A percentile compares a stretch with the other conserved stretches of the same genome.
Evolutionary conservation across 2,888 invertebrate species (phyloP).

Genomic region (Rhogogaster chlorosoma): DNA sequence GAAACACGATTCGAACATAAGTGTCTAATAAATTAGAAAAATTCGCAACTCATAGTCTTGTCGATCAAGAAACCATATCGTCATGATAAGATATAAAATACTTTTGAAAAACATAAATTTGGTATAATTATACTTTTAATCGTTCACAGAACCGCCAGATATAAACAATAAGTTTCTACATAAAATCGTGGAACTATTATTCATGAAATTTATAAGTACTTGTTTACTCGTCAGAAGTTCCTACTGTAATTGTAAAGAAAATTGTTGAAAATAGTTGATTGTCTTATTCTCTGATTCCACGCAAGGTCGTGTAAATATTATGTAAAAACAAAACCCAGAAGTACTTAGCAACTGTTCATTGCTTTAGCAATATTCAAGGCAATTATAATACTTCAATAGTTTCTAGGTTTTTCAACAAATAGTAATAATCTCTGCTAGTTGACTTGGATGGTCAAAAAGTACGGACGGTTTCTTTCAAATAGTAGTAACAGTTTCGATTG

Average conservation of each 20-base stretch:
- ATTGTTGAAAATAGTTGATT: not conserved
- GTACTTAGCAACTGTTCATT: not conserved
- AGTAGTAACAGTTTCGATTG: not conserved
- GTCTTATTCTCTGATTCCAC: conserved; percentile 1
- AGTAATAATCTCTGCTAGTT: not conserved
- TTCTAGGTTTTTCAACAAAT: not conserved
- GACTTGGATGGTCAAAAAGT: not conserved
- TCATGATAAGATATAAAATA: not conserved
- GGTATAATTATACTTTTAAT: conserved; percentile 4
- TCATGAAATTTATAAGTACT: not conserved
- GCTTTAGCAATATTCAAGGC: not conserved
- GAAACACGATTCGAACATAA: not conserved
- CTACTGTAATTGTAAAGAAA: not conserved
- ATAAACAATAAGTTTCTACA: not conserved
- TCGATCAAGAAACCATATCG: not conserved
- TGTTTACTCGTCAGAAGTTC: not conserved
- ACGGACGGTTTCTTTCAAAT: conserved; percentile 12
- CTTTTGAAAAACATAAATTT: not conserved
- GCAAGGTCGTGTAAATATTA: not conserved
- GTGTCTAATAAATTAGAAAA: not conserved
- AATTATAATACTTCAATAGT: not conserved
- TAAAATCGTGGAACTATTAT: not conserved
- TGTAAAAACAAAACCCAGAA: not conserved
- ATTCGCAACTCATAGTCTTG: not conserved
- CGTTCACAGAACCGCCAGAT: not conserved